A percentile compares a stretch with the other conserved stretches of the same genome.
These are phyloP conservation scores for Iselma pallidipennis DNA, from an alignment of 2,888 invertebrate genomes.

Conservation along the genomic window DNA sequence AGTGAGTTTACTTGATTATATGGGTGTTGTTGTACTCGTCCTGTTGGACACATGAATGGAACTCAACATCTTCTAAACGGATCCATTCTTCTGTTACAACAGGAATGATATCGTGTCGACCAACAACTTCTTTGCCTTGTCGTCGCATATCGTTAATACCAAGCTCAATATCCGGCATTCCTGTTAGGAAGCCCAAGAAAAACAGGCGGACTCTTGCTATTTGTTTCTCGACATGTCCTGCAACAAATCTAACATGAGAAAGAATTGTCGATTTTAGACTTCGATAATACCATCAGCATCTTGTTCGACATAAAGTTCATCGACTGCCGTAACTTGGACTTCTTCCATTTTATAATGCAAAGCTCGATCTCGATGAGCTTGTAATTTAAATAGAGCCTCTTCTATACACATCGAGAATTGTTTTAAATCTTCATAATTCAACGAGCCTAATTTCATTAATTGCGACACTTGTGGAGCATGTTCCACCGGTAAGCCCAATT, in stretches of 20 bases:
- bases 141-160: conserved; percentile 96
- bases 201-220: conserved; percentile 94
- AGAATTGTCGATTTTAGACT: too few relatives aligned
- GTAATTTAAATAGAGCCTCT: conserved; percentile 85
- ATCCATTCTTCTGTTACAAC: conserved; percentile 99
- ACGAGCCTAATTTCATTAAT: conserved; percentile 92
- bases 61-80: conserved; percentile 89
- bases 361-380: conserved; percentile 85
- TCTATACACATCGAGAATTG: conserved; percentile 90
- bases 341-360: conserved; percentile 95
- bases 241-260: conserved; percentile 21
- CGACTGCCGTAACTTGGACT: conserved; percentile 91
- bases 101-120: conserved; percentile 98
- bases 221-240: conserved; percentile 75
- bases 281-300: conserved; percentile 70
- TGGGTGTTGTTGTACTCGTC: conserved; percentile 85
- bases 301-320: conserved; percentile 89
- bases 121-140: conserved; percentile 99
- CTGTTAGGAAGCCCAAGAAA: conserved; percentile 94
- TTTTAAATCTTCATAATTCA: conserved; percentile 86
- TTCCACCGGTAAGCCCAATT: conserved; percentile 93
- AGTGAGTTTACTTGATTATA: conserved; percentile 77
- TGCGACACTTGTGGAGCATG: conserved; percentile 97
- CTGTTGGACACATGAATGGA: conserved; percentile 91
- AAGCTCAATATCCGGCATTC: conserved; percentile 95